Conservation (phyloP, 1,140 invertebrate species). For the Steinernema khuongi region DNA sequence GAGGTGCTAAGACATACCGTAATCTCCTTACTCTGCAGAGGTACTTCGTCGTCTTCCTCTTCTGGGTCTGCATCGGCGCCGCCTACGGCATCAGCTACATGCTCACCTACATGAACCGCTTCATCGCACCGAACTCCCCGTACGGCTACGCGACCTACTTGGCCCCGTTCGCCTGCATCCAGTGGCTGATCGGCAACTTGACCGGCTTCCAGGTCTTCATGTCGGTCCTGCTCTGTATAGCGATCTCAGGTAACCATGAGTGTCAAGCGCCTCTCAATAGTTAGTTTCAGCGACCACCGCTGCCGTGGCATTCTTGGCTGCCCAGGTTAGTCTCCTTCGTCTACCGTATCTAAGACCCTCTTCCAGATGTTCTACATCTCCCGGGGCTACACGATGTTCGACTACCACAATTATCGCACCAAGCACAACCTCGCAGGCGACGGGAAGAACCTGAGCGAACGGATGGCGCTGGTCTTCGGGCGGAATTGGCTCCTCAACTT, state of each 20-base stretch:
- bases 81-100: conserved; percentile 24
- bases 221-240: background rate
- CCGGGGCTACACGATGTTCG: conserved; percentile 36
- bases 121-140: conserved; percentile 19
- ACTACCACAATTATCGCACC: conserved; percentile 26
- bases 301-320: conserved; percentile 28
- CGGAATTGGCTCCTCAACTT: conserved; percentile 37
- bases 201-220: conserved; percentile 14
- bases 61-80: conserved; percentile 40
- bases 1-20: too few relatives aligned
- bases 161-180: conserved; percentile 26
- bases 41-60: conserved; percentile 59
- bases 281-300: conserved; percentile 9
- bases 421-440: conserved; percentile 28
- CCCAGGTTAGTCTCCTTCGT: conserved; percentile 21
- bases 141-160: conserved; percentile 32
- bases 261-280: too few relatives aligned
- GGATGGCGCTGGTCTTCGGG: conserved; percentile 35
- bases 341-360: conserved; percentile 1
- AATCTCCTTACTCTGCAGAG: conserved; percentile 49
- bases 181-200: conserved; percentile 26
- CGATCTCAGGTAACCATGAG: too few relatives aligned
- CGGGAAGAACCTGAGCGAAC: conserved; percentile 27
- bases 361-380: conserved; percentile 33
- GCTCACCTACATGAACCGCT: conserved; percentile 27